Conservation (phyloP, 1,140 invertebrate genomes). For the Brachionus paranguensis region DNA sequence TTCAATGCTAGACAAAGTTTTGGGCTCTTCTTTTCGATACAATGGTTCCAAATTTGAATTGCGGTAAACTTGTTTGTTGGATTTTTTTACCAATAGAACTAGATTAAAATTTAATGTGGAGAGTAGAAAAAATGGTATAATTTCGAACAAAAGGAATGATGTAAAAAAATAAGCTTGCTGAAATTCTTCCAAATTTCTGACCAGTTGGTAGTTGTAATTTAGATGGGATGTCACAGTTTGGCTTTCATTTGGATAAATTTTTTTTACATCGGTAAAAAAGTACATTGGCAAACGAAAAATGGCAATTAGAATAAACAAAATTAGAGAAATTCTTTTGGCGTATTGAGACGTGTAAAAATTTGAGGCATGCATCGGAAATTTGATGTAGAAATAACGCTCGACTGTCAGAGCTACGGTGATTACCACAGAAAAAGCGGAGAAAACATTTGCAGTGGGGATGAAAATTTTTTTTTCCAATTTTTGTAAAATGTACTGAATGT, state of each 20-base stretch:
- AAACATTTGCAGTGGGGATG: constrained; percentile 47
- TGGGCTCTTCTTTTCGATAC: neutral
- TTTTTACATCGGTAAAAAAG: constrained; percentile 23
- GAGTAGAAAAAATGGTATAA: constrained; percentile 23
- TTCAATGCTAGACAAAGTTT: neutral
- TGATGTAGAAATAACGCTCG: constrained; percentile 45
- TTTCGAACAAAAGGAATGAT: constrained; percentile 29
- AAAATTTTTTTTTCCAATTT: constrained; percentile 46
- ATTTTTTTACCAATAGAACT: constrained; percentile 21
- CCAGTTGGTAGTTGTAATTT: neutral
- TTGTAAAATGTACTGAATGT: constrained; percentile 34
- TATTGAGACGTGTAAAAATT: constrained; percentile 29
- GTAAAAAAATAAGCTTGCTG: constrained; percentile 9
- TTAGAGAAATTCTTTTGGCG: neutral
- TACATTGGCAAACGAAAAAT: constrained; percentile 19
- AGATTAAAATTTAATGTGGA: constrained; percentile 33
- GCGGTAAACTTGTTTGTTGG: constrained; percentile 3
- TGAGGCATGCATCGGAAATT: constrained; percentile 29
- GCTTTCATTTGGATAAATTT: neutral
- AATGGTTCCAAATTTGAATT: neutral
- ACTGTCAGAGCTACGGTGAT: constrained; percentile 49
- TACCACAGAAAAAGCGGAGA: constrained; percentile 47
- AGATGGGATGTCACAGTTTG: too few relatives aligned
- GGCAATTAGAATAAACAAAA: neutral
- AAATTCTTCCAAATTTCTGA: neutral